These are phyloP conservation scores for Venusia cambrica DNA, from an alignment of 2,888 invertebrate genomes.

Conservation along the genomic window DNA sequence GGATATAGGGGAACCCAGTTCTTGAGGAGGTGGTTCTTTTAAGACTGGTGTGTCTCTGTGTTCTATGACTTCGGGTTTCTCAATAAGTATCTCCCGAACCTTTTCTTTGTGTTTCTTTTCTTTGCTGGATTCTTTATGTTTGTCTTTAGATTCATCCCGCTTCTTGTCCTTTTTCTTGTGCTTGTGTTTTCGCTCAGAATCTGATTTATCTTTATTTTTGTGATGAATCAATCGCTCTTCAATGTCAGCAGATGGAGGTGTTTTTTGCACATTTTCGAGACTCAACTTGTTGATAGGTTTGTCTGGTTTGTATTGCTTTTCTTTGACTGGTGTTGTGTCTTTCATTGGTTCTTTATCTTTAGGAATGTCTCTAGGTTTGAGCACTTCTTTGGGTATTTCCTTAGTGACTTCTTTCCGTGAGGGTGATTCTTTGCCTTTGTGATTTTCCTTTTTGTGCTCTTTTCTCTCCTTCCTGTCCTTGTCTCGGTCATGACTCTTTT, in stretches of 20 bases:
- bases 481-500: slow-evolving; percentile 83
- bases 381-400: slow-evolving; percentile 54
- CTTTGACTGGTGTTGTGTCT: slow-evolving; percentile 57
- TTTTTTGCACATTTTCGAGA: slow-evolving; percentile 72
- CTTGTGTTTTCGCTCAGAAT: slow-evolving; percentile 79
- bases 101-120: slow-evolving; percentile 80
- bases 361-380: slow-evolving; percentile 61
- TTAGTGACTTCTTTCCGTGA: slow-evolving; percentile 54
- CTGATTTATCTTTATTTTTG: slow-evolving; percentile 75
- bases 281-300: slow-evolving; percentile 71
- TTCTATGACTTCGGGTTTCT: slow-evolving; percentile 74
- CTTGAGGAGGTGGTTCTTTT: slow-evolving; percentile 61
- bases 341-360: slow-evolving; percentile 55
- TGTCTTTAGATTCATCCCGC: slow-evolving; percentile 82
- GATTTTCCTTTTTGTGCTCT: slow-evolving; percentile 81
- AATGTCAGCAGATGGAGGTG: slow-evolving; percentile 63
- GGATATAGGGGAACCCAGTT: slow-evolving; percentile 71
- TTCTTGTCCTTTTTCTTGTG: slow-evolving; percentile 85
- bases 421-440: slow-evolving; percentile 68
- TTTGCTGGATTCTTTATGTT: slow-evolving; percentile 79
- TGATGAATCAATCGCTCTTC: slow-evolving; percentile 58
- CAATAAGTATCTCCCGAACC: slow-evolving; percentile 65
- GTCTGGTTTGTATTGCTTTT: slow-evolving; percentile 61
- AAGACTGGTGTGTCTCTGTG: slow-evolving; percentile 62
- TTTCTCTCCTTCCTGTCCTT: slow-evolving; percentile 82